Percentiles rank a stretch among this genome's conserved stretches.
phyloP scores from a whole-genome alignment of 2,888 invertebrate species.

The Tenthredo scrophulariae region DNA sequence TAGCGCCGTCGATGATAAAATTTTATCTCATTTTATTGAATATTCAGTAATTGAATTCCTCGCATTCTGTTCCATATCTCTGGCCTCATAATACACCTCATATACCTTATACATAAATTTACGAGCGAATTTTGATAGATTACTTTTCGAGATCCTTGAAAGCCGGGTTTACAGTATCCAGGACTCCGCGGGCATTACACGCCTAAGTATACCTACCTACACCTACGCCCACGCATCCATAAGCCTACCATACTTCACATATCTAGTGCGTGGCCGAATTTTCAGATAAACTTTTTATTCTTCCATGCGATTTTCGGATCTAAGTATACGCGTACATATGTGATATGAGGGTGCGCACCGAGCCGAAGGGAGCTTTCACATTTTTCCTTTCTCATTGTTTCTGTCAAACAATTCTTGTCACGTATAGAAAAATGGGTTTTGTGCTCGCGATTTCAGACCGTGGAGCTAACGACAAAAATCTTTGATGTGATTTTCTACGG shows the following conservation, averaged over 20 bases:
- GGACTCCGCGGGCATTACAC: not conserved
- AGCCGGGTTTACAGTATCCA: slow-evolving; percentile 60
- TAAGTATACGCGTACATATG: not conserved
- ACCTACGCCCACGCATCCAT: not conserved
- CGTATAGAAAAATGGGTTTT: slow-evolving; percentile 39
- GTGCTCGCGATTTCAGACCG: not conserved
- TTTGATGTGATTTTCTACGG: not conserved
- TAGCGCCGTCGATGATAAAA: not conserved
- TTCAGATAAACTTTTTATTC: not conserved
- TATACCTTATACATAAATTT: not conserved
- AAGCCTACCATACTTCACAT: not conserved
- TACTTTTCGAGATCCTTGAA: slow-evolving; percentile 58
- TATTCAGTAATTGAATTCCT: slow-evolving; percentile 21
- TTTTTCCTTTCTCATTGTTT: slow-evolving; percentile 8
- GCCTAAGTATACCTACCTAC: slow-evolving; percentile 26
- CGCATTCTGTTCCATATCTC: not conserved
- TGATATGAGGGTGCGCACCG: not conserved
- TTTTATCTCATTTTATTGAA: not conserved
- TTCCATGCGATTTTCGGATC: not conserved
- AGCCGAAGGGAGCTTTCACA: not conserved
- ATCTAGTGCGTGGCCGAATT: not conserved
- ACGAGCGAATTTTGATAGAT: slow-evolving; percentile 67
- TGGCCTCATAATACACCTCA: not conserved
- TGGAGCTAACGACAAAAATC: not conserved
- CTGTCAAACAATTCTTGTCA: slow-evolving; percentile 32